Percentiles rank a stretch among this genome's conserved stretches.
Conservation (phyloP, 2,113 vertebrate species). For the Fregata magnificens region DNA sequence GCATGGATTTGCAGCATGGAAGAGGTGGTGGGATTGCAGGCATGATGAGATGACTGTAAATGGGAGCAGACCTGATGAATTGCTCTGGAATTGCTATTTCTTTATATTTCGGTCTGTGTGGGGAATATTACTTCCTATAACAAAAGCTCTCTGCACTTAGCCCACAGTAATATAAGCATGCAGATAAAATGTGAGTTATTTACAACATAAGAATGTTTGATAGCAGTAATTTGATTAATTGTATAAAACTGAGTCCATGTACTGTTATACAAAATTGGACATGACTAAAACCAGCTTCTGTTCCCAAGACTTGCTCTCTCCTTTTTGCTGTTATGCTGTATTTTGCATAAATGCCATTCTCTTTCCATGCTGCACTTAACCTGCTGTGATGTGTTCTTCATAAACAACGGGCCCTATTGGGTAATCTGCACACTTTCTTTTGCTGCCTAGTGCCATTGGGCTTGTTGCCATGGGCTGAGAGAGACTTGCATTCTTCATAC, state of each 20-base stretch:
- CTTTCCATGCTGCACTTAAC: conserved; percentile 46
- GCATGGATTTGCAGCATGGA: not conserved
- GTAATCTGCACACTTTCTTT: conserved; percentile 52
- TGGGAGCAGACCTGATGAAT: not conserved
- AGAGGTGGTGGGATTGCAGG: not conserved
- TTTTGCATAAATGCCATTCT: conserved; percentile 60
- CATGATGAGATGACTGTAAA: not conserved
- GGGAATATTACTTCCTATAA: not conserved
- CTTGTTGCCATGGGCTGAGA: conserved; percentile 57
- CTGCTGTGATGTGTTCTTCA: conserved; percentile 64
- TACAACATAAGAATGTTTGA: not conserved
- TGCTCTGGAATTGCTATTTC: not conserved
- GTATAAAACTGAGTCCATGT: not conserved
- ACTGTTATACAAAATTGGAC: not conserved
- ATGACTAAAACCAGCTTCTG: not conserved
- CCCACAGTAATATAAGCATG: not conserved
- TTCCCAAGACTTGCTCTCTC: not conserved
- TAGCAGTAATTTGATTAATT: not conserved
- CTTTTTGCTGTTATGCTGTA: conserved; percentile 16
- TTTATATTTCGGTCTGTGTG: not conserved
- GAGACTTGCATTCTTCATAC: conserved; percentile 44
- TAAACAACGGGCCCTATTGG: conserved; percentile 47
- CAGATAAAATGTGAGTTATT: not conserved
- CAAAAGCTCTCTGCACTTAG: not conserved
- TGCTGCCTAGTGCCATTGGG: conserved; percentile 32